Conservation (phyloP, 2,113 vertebrate genomes). For the Tapirus terrestris region DNA sequence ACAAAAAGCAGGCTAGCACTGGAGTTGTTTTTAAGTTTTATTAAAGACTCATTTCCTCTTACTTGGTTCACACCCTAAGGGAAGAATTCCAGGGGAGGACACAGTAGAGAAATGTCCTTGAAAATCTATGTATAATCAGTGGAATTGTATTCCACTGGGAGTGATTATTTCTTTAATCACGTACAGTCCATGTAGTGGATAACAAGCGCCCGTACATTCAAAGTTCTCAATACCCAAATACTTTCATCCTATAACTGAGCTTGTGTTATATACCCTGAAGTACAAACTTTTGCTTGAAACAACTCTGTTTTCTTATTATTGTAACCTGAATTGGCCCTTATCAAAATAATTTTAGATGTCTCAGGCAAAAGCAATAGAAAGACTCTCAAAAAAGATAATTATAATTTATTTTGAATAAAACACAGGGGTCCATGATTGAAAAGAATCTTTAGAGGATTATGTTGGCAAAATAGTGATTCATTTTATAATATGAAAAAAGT, state of each 20-base stretch:
- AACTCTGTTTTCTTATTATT: background rate
- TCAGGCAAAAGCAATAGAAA: background rate
- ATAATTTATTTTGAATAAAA: background rate
- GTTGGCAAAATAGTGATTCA: conserved; percentile 3
- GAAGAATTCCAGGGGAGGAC: conserved; percentile 64
- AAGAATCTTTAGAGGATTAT: background rate
- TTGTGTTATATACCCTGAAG: background rate
- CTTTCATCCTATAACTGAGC: background rate
- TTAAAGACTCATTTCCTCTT: conserved; percentile 74
- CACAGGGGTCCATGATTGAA: background rate
- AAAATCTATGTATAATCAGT: conserved; percentile 40
- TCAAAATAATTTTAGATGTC: conserved; percentile 37
- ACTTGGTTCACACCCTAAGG: conserved; percentile 63
- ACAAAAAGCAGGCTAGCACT: background rate
- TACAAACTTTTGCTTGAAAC: background rate
- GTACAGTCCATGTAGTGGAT: background rate
- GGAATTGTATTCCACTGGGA: background rate
- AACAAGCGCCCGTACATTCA: background rate
- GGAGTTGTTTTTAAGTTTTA: conserved; percentile 51
- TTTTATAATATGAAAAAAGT: background rate
- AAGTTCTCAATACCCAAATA: background rate
- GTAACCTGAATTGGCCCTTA: background rate
- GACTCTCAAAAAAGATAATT: background rate
- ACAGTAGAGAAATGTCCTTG: conserved; percentile 42
- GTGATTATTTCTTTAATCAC: background rate